Evolutionary conservation across 1,140 invertebrate genomes (phyloP).

Genomic region (Pachypsylla venusta): DNA sequence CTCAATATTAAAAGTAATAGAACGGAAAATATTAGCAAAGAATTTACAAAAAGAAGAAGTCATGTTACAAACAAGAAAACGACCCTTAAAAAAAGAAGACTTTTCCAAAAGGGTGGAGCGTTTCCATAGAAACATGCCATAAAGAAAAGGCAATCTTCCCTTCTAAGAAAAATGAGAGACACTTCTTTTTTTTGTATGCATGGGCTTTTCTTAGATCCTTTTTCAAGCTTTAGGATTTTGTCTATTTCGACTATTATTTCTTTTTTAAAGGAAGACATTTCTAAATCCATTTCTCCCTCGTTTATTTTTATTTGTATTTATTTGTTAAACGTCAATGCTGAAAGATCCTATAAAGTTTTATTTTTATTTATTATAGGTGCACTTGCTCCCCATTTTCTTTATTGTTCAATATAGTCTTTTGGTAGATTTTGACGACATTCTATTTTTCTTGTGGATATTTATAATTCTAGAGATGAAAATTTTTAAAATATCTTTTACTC

Average conservation of each 20-base stretch:
- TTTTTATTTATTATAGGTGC: neutral
- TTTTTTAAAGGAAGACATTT: neutral
- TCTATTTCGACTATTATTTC: neutral
- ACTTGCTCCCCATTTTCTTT: neutral
- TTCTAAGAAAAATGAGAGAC: neutral
- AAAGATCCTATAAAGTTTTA: too few relatives aligned
- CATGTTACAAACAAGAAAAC: conserved; percentile 8
- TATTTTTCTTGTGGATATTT: too few relatives aligned
- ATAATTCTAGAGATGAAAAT: too few relatives aligned
- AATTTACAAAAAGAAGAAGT: conserved; percentile 7
- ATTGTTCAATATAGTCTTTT: too few relatives aligned
- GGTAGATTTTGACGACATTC: too few relatives aligned
- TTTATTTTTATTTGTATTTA: conserved; percentile 8
- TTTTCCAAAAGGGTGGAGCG: conserved; percentile 9
- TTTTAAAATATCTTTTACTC: too few relatives aligned
- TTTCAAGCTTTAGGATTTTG: neutral
- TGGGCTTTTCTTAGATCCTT: conserved; percentile 1
- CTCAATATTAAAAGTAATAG: conserved; percentile 10
- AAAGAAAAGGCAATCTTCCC: neutral
- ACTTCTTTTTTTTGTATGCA: neutral
- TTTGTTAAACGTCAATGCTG: conserved; percentile 4
- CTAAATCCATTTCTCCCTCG: neutral
- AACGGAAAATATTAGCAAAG: conserved; percentile 8
- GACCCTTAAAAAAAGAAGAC: conserved; percentile 3
- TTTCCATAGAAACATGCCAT: conserved; percentile 10